Base-by-base conservation (phyloP, 2,888 invertebrate species). In the Himalopsyche anomala region DNA sequence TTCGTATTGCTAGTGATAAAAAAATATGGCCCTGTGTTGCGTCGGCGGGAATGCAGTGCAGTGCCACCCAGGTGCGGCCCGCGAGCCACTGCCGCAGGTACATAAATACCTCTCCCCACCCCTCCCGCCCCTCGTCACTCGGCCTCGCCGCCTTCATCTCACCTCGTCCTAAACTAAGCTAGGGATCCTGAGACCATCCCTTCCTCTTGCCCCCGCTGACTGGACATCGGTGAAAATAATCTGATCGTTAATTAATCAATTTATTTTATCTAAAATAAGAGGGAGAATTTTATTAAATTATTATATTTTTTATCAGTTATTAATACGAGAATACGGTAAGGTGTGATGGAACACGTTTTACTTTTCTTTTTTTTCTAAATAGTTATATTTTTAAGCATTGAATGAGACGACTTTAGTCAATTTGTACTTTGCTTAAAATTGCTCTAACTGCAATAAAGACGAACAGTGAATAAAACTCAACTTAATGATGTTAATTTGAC, bases 1-100 rank as follows among this genome's bases (percentile, higher is more conserved):
- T 62, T 62, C 28, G n/a, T 62, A 62, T 62, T 62, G 62, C 28
- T 19, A 62, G 74, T 74, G 74, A 38, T 74, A 74, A 74, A 36
- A 36, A 36, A 74, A 74, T 74, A 36, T 74, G 74, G 74, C 28
- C 74, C 74, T 74, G 74, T 12, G 36, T 36, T 74, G 74, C 74
- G 74, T 74, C 74, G 74, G 38, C 36, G 74, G 74, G 74, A 74
- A 74, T 74, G 74, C 74, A 74, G 74, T 74, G 36, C 74, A 74
- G 74, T 74, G 74, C 74, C 74, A 74, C 74, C 74, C 74, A 74
- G 74, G 74, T 74, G 74, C 74, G 74, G 74, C 28, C 74, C 74
- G 74, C 74, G 74, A 74, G 74, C 74, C 74, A 74, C 38, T 74
- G 74, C 74, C 36, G 74, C 74, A 74, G 74, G 74, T 74, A 74